A percentile compares a stretch with the other conserved stretches of the same genome.
Conservation (phyloP, 2,797 vertebrate species). For the Acipenser transmontanus region DNA sequence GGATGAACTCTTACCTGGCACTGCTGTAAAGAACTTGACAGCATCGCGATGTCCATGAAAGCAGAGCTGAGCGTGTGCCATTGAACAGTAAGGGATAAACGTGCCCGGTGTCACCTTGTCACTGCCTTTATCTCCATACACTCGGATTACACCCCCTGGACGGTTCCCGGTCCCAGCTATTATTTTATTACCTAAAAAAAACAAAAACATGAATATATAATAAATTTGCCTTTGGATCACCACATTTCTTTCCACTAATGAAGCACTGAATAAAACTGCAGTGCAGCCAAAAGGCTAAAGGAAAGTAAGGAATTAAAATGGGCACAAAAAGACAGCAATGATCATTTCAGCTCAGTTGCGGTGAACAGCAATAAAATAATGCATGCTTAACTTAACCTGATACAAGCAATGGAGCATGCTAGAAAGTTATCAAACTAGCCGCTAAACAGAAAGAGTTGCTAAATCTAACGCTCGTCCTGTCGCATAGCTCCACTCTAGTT, state of each 20-base stretch:
- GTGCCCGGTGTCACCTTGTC: slow-evolving; percentile 92
- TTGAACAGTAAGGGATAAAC: slow-evolving; percentile 88
- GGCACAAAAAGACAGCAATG: slow-evolving; percentile 6
- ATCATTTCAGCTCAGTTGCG: slow-evolving; percentile 13
- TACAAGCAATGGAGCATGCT: slow-evolving; percentile 59
- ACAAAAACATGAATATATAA: slow-evolving; percentile 15
- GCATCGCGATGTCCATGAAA: slow-evolving; percentile 96
- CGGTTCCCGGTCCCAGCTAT: slow-evolving; percentile 62
- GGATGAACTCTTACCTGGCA: slow-evolving; percentile 69
- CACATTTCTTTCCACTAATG: not conserved
- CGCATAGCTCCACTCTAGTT: not conserved
- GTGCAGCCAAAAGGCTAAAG: slow-evolving; percentile 1
- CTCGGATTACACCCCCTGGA: slow-evolving; percentile 76
- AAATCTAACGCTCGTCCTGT: slow-evolving; percentile 1
- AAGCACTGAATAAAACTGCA: not conserved
- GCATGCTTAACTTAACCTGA: slow-evolving; percentile 48
- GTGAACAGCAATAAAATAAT: slow-evolving; percentile 27
- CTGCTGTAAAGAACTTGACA: slow-evolving; percentile 93
- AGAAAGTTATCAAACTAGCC: not conserved
- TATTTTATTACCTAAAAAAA: slow-evolving; percentile 63
- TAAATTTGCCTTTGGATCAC: slow-evolving; percentile 18
- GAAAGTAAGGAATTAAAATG: not conserved
- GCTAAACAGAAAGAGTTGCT: not conserved
- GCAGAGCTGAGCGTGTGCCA: slow-evolving; percentile 94
- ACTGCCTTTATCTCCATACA: slow-evolving; percentile 86